These are phyloP conservation scores for Penaeus japonicus DNA, from an alignment of 1,140 invertebrate species.

Conservation along the genomic window DNA sequence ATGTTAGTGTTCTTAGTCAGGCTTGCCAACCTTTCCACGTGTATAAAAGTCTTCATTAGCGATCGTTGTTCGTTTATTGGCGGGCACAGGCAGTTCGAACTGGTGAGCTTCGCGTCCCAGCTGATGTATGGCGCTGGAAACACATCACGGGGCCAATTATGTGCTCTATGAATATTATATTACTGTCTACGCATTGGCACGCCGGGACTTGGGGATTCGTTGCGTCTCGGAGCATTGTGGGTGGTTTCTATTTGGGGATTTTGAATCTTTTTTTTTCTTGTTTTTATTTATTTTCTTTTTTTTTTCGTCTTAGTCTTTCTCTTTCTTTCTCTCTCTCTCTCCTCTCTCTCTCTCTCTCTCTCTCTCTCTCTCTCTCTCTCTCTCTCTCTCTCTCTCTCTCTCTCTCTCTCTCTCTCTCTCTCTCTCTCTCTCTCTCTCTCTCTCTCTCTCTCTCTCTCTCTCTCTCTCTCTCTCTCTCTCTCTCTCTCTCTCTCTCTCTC, in stretches of 20 bases:
- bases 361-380: background rate
- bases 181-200: background rate
- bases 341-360: background rate
- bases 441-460: background rate
- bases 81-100: no score
- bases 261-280: background rate
- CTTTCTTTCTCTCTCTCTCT: background rate
- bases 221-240: slow-evolving; percentile 15
- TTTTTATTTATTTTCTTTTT: background rate
- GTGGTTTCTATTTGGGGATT: no score
- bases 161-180: slow-evolving; percentile 46
- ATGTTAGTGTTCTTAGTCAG: no score
- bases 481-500: background rate
- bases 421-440: background rate
- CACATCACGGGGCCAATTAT: background rate
- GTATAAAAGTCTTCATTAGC: no score
- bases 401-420: no score
- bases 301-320: background rate
- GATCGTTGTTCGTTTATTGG: no score
- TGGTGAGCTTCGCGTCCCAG: no score
- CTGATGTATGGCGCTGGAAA: no score
- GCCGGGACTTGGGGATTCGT: background rate
- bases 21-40: no score
- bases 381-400: background rate
- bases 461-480: background rate